Percentiles rank a stretch among this genome's conserved stretches.
Conservation (phyloP, 2,113 vertebrate species). For the Hylia prasina region DNA sequence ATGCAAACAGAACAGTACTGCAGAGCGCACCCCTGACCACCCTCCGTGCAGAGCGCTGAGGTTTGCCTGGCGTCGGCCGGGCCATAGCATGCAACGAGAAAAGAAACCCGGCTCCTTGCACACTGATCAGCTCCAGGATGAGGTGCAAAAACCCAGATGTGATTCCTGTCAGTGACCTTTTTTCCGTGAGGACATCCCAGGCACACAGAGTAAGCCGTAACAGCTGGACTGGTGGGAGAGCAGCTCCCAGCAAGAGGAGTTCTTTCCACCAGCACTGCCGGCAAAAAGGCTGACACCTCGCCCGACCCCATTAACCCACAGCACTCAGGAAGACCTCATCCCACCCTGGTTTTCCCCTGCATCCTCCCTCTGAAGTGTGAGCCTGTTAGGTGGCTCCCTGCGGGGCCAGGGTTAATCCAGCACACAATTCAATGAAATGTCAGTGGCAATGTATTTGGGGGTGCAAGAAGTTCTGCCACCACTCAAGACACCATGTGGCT, state of each 20-base stretch:
- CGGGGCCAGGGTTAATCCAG: neutral
- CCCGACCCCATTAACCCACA: neutral
- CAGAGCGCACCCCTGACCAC: accelerated
- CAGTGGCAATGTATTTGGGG: neutral
- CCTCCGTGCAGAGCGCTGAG: neutral
- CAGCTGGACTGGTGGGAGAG: accelerated
- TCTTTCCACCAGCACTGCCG: accelerated
- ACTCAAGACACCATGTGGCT: neutral
- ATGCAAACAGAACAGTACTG: accelerated
- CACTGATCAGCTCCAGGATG: neutral
- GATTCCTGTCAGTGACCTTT: neutral
- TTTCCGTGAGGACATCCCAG: neutral
- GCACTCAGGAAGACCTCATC: accelerated
- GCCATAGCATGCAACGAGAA: accelerated
- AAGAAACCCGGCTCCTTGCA: neutral
- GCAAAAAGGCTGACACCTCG: accelerated
- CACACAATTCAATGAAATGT: neutral
- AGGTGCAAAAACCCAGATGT: neutral
- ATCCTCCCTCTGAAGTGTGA: neutral
- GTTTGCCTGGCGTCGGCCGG: neutral
- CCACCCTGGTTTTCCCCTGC: accelerated
- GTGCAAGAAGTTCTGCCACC: neutral
- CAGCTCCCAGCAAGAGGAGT: accelerated
- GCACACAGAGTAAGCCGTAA: accelerated
- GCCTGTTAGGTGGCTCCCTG: neutral